A percentile compares a stretch with the other conserved stretches of the same genome.
Evolutionary conservation across 2,888 invertebrate genomes (phyloP).

Genomic region (Diogma glabrata): DNA sequence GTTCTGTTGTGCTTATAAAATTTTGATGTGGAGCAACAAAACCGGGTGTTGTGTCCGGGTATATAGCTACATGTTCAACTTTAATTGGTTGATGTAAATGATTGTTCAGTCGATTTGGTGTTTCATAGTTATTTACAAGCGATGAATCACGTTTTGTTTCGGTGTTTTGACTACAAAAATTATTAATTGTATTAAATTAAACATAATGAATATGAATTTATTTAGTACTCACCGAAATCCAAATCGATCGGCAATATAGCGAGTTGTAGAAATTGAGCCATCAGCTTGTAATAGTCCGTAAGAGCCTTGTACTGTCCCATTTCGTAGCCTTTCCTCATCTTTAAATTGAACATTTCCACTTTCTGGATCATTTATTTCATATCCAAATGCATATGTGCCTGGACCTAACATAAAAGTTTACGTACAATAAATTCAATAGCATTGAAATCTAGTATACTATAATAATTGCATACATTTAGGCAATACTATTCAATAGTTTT

Average conservation of each 20-base stretch:
- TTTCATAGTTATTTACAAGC: neutral
- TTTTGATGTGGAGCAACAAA: slow-evolving; percentile 26
- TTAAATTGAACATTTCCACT: slow-evolving; percentile 59
- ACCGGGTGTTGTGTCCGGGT: slow-evolving; percentile 22
- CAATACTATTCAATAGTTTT: slow-evolving; percentile 10
- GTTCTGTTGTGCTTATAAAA: slow-evolving; percentile 25
- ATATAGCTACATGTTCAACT: slow-evolving; percentile 16
- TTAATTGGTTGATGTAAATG: neutral
- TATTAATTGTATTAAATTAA: neutral
- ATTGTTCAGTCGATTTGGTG: slow-evolving; percentile 5
- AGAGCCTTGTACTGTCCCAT: slow-evolving; percentile 60
- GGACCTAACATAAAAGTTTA: slow-evolving; percentile 34
- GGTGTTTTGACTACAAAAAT: neutral
- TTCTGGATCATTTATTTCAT: slow-evolving; percentile 51
- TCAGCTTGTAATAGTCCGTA: slow-evolving; percentile 58
- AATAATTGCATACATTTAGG: neutral
- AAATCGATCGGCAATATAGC: slow-evolving; percentile 50
- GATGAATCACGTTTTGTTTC: slow-evolving; percentile 3
- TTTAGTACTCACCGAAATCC: slow-evolving; percentile 51
- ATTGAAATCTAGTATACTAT: neutral
- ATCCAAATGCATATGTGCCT: slow-evolving; percentile 61
- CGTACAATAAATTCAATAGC: neutral
- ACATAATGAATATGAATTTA: neutral
- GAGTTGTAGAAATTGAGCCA: slow-evolving; percentile 46
- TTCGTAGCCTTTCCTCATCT: slow-evolving; percentile 53